A percentile compares a stretch with the other conserved stretches of the same genome.
phyloP scores from a whole-genome alignment of 1,140 invertebrate species.

The Cecropterus lyciades region DNA sequence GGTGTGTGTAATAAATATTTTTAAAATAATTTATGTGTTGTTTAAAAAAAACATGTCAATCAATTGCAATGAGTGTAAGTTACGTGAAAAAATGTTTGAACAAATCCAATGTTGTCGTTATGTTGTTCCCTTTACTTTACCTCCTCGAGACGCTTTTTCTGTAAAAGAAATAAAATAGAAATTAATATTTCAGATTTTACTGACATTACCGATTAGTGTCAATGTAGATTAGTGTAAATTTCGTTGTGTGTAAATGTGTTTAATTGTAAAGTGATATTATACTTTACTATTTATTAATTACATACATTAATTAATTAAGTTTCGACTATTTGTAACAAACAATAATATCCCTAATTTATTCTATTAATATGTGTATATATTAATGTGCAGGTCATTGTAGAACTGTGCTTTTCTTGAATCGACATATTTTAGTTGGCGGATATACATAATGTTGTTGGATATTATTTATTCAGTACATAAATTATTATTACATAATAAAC shows the following conservation, averaged over 20 bases:
- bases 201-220: background rate
- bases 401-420: background rate
- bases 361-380: background rate
- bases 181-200: conserved; percentile 3
- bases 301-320: conserved; percentile 1
- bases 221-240: conserved; percentile 20
- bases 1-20: too few species aligned
- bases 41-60: too few species aligned
- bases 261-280: background rate
- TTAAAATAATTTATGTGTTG: too few species aligned
- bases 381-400: background rate
- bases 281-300: background rate
- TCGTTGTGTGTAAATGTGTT: conserved; percentile 15
- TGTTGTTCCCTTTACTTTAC: conserved; percentile 62
- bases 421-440: too few species aligned
- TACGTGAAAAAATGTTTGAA: background rate
- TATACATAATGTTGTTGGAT: too few species aligned
- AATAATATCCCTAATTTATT: background rate
- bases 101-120: conserved; percentile 6
- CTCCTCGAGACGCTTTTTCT: conserved; percentile 85
- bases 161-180: conserved; percentile 67
- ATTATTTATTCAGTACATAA: too few species aligned
- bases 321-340: conserved; percentile 1
- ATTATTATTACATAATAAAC: too few species aligned
- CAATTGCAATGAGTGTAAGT: background rate